Base-by-base conservation (phyloP, 1,140 invertebrate species). In the Nautilus pompilius region DNA sequence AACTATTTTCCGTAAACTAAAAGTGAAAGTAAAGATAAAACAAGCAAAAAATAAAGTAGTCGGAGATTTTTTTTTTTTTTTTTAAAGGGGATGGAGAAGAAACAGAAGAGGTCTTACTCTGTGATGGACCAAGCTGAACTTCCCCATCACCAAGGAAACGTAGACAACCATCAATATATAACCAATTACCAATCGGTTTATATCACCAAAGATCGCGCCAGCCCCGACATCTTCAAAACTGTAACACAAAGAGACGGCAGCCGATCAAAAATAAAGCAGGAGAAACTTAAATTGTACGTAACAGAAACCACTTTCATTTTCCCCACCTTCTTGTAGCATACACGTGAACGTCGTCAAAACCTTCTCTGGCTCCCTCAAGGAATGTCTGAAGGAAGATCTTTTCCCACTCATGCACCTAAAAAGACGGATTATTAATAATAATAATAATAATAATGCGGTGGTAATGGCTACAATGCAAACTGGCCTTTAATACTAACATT, bases 81-180 rank as follows among this genome's bases (percentile, higher is more conserved):
- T n/a, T n/a, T n/a, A n/a, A n/a, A n/a, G n/a, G n/a, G n/a, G n/a
- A n/a, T n/a, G n/a, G n/a, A n/a, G n/a, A n/a, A n/a, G n/a, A n/a
- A n/a, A n/a, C n/a, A n/a, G n/a, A n/a, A n/a, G n/a, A n/a, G n/a
- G n/a, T n/a, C 74, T 72, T 65, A 86, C 78, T 84, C 87, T 86
- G 66, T 88, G 87, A 82, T 92, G 89, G n/a, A 91, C 80, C 84
- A 89, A 87, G 78, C 90, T 91, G 70, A 85, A 89, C 75, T 88
- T 88, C 15, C 90, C 91, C 32, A 92, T 81, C 64, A 90, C 88
- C 46, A 90, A 74, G 70, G 89, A 85, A 33, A 92, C 87, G 72
- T 90, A 93, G 51, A 90, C 65, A 66, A 90, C 88, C 85, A 92
- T 90, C 57, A 92, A 80, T 36, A 87, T 60, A 60, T 89, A 87